phyloP scores from a whole-genome alignment of 1,140 invertebrate species.

The Scaptomyza hsui region DNA sequence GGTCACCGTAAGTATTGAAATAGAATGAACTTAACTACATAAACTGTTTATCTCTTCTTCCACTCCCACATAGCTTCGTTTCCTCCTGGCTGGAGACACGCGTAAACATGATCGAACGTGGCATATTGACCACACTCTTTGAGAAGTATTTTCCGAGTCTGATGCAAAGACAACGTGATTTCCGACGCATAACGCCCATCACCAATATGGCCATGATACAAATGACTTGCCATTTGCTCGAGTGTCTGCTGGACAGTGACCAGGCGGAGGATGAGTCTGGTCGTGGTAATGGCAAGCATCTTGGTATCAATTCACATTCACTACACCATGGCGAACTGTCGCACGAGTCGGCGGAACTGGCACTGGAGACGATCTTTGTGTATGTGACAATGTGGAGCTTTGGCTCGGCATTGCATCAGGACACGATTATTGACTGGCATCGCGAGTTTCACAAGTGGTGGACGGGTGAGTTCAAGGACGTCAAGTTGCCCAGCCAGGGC shows the following conservation, averaged over 20 bases:
- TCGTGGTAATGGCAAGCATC: background rate
- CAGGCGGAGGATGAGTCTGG: slow-evolving; percentile 12
- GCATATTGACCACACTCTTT: slow-evolving; percentile 94
- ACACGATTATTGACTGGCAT: slow-evolving; percentile 94
- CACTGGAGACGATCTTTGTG: slow-evolving; percentile 94
- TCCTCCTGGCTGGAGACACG: slow-evolving; percentile 96
- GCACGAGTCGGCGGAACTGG: slow-evolving; percentile 62
- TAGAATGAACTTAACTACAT: too few species aligned
- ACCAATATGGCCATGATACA: slow-evolving; percentile 95
- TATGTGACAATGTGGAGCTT: slow-evolving; percentile 97
- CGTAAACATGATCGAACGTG: slow-evolving; percentile 88
- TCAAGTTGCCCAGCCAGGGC: slow-evolving; percentile 93
- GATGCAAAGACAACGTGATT: slow-evolving; percentile 91
- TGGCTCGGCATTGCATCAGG: slow-evolving; percentile 95
- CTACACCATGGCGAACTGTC: slow-evolving; percentile 64
- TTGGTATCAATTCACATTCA: slow-evolving; percentile 48
- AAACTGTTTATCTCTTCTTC: background rate
- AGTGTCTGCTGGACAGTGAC: slow-evolving; percentile 90
- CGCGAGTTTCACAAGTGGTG: slow-evolving; percentile 93
- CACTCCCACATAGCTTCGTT: slow-evolving; percentile 87
- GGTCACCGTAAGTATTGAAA: slow-evolving; percentile 93
- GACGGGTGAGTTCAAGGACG: slow-evolving; percentile 95
- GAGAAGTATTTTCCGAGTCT: slow-evolving; percentile 97
- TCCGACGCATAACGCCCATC: slow-evolving; percentile 96
- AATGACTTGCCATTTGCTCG: slow-evolving; percentile 95